A percentile compares a stretch with the other conserved stretches of the same genome.
These are phyloP conservation scores for Podiceps cristatus DNA, from an alignment of 2,113 vertebrate genomes.

Conservation along the genomic window DNA sequence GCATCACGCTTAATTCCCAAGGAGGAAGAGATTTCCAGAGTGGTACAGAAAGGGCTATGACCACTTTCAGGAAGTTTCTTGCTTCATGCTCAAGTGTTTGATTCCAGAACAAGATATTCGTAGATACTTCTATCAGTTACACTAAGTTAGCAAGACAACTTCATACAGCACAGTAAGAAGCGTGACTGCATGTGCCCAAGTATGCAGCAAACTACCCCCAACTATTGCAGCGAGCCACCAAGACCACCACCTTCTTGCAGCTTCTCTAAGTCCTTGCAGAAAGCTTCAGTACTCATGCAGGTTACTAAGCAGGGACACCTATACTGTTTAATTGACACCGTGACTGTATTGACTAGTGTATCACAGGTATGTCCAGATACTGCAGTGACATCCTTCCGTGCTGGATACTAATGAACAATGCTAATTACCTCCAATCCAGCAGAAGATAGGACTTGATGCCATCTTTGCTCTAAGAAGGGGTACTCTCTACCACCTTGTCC, in stretches of 20 bases:
- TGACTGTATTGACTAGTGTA: background rate
- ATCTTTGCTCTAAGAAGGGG: background rate
- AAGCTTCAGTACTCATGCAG: background rate
- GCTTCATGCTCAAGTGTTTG: background rate
- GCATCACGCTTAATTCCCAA: background rate
- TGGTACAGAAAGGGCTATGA: background rate
- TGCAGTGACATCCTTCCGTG: background rate
- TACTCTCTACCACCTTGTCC: background rate
- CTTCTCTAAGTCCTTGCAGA: background rate
- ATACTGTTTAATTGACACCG: background rate
- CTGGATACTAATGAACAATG: background rate
- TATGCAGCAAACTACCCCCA: background rate
- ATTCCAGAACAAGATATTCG: background rate
- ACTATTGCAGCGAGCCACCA: background rate
- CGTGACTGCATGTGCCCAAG: background rate
- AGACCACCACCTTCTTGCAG: background rate
- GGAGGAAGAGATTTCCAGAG: background rate
- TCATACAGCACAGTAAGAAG: background rate
- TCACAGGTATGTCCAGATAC: background rate
- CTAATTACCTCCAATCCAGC: background rate
- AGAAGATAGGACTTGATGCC: background rate
- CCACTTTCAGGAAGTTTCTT: background rate
- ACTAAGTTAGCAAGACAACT: background rate
- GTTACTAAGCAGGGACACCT: rapidly evolving
- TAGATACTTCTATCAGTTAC: background rate